Conservation (phyloP, 2,113 vertebrate genomes). For the Entosphenus tridentatus region DNA sequence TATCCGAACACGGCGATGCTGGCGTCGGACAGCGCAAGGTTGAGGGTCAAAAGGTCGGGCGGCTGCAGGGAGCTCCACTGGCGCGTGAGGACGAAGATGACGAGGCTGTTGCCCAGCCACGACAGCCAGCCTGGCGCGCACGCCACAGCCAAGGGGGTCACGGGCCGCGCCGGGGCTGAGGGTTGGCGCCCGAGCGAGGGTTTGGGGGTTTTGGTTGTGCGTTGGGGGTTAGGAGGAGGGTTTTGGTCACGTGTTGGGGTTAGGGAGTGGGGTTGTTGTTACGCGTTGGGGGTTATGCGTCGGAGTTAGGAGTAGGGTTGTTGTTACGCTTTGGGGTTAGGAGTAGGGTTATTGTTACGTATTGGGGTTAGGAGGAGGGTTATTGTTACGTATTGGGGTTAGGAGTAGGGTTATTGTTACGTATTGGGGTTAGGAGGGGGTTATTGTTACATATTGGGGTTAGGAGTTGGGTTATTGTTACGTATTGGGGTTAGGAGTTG, state of each 20-base stretch:
- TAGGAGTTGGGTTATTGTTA: too few species aligned
- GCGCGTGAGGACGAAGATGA: constrained; percentile 47
- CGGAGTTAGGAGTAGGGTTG: not conserved
- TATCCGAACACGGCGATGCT: constrained; percentile 47
- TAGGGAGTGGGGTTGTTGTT: not conserved
- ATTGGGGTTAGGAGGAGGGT: too few species aligned
- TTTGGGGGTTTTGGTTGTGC: not conserved
- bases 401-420: too few species aligned
- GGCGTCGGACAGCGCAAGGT: constrained; percentile 43
- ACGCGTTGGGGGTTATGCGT: not conserved
- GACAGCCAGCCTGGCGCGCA: constrained; percentile 36
- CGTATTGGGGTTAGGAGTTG: too few species aligned
- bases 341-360: too few species aligned
- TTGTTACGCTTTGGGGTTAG: too few species aligned
- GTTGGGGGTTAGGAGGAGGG: not conserved
- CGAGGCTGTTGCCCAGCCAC: constrained; percentile 55
- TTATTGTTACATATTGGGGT: too few species aligned
- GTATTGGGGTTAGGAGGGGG: too few species aligned
- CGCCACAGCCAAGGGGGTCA: not conserved
- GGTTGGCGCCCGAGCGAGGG: not conserved
- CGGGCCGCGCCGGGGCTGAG: not conserved
- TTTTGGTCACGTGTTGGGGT: not conserved
- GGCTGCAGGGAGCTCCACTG: constrained; percentile 38
- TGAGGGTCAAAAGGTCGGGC: constrained; percentile 46
- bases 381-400: too few species aligned